Percentiles rank a stretch among this genome's conserved stretches.
Conservation (phyloP, 2,113 vertebrate species). For the Prunella himalayana region DNA sequence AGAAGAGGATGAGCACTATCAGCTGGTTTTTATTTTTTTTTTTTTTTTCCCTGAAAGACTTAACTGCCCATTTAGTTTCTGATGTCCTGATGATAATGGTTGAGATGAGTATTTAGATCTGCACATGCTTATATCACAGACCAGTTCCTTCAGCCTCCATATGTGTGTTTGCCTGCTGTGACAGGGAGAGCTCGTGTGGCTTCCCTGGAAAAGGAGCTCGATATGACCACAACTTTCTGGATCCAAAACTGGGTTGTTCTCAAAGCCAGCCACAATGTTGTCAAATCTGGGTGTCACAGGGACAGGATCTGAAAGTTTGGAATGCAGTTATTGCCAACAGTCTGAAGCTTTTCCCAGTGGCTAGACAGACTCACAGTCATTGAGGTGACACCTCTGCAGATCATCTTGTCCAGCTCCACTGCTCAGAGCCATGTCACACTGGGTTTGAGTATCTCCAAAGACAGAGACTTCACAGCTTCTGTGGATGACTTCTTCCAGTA, state of each 20-base stretch:
- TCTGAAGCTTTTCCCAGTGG: neutral
- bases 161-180: accelerated
- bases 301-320: neutral
- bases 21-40: neutral
- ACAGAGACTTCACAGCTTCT: neutral
- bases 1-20: neutral
- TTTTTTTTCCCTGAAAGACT: neutral
- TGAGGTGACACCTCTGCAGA: neutral
- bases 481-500: neutral
- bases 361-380: neutral
- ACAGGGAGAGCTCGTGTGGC: neutral
- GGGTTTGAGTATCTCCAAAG: neutral
- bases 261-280: neutral
- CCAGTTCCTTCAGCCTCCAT: neutral
- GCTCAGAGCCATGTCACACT: accelerated
- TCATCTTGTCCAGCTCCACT: neutral
- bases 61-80: neutral
- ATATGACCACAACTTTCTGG: neutral
- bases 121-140: neutral
- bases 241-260: neutral
- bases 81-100: neutral
- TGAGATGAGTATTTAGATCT: neutral
- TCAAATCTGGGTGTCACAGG: neutral
- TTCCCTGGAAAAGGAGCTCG: neutral
- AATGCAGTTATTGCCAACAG: neutral